Evolutionary conservation across 2,888 invertebrate genomes (phyloP).

Genomic region (Orthonychiurus folsomi): DNA sequence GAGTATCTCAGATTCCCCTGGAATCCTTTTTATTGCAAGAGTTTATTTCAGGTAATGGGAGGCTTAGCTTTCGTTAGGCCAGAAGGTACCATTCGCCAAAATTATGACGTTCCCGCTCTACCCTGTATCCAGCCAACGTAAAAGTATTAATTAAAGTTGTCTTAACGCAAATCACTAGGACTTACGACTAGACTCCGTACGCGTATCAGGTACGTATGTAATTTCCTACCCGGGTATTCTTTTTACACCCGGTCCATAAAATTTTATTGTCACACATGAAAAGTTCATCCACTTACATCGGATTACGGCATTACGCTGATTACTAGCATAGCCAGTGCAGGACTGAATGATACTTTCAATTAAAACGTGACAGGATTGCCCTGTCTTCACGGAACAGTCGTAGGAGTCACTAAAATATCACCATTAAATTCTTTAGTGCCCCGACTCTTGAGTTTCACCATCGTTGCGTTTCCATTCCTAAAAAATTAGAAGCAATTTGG

Average conservation of each 20-base stretch:
- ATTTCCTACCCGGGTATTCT: neutral
- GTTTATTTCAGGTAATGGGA: neutral
- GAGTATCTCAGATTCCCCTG: neutral
- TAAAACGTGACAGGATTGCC: too few species aligned
- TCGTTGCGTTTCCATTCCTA: neutral
- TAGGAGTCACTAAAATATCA: neutral
- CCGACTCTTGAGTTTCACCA: too few species aligned
- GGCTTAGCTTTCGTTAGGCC: neutral
- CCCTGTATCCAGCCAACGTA: too few species aligned
- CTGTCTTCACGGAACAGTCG: too few species aligned
- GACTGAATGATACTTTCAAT: neutral
- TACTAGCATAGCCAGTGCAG: too few species aligned
- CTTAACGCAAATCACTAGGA: neutral
- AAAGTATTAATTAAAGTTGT: neutral
- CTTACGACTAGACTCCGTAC: neutral
- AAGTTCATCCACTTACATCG: too few species aligned
- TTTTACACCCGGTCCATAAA: slow-evolving; percentile 9
- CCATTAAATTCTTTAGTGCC: neutral
- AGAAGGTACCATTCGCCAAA: neutral
- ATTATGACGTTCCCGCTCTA: neutral
- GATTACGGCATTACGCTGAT: too few species aligned
- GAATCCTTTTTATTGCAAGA: neutral
- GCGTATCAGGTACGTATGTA: neutral
- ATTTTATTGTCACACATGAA: slow-evolving; percentile 11
- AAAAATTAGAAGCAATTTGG: slow-evolving; percentile 1